Conservation (phyloP, 2,888 invertebrate species). For the Hypena proboscidalis region DNA sequence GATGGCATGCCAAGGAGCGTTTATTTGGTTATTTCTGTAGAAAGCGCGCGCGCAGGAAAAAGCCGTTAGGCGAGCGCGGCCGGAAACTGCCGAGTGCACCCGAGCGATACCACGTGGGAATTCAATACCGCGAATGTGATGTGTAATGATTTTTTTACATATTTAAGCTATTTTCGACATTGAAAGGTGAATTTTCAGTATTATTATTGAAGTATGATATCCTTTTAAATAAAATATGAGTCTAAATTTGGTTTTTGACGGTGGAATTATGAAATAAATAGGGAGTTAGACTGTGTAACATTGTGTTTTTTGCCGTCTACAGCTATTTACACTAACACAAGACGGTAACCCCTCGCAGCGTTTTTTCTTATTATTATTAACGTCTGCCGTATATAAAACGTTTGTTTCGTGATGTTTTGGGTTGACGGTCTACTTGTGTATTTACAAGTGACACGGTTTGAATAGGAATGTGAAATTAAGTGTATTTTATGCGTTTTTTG, state of each 20-base stretch:
- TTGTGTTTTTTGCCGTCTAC: conserved; percentile 53
- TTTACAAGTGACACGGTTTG: too few relatives aligned
- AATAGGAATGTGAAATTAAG: too few relatives aligned
- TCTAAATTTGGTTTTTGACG: conserved; percentile 28
- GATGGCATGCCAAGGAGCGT: conserved; percentile 82
- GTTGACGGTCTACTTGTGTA: too few relatives aligned
- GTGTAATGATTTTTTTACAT: conserved; percentile 27
- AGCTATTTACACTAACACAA: conserved; percentile 59
- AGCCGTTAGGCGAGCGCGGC: conserved; percentile 74
- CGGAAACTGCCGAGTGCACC: conserved; percentile 69
- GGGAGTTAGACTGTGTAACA: conserved; percentile 50
- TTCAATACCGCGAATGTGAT: conserved; percentile 57
- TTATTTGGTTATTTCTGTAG: conserved; percentile 84
- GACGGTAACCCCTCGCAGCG: conserved; percentile 76
- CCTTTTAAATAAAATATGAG: too few relatives aligned
- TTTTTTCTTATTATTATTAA: conserved; percentile 84
- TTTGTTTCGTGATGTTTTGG: too few relatives aligned
- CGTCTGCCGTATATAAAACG: conserved; percentile 51
- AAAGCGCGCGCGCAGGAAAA: conserved; percentile 74
- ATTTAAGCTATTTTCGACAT: neutral
- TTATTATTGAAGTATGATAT: neutral
- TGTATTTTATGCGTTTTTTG: too few relatives aligned
- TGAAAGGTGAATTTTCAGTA: too few relatives aligned
- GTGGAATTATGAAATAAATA: conserved; percentile 7
- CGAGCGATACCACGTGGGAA: conserved; percentile 59